These are phyloP conservation scores for Aramus guarauna DNA, from an alignment of 2,113 vertebrate species.

Conservation along the genomic window DNA sequence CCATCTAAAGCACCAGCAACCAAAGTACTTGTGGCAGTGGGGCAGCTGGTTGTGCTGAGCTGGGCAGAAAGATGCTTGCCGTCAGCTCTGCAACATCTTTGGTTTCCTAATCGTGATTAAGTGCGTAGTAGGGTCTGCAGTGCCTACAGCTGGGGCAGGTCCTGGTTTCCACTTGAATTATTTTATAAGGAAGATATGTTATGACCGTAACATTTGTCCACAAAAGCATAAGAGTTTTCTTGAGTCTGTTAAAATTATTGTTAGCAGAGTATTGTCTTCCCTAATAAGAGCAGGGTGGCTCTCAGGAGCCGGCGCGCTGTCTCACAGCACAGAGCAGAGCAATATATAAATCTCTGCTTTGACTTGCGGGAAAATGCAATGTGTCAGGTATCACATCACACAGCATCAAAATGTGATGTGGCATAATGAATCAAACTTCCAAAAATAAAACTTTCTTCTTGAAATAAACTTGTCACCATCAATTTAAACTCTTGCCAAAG, in stretches of 20 bases:
- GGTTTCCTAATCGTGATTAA: neutral
- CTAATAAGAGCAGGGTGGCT: neutral
- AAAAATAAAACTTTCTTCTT: constrained; percentile 18
- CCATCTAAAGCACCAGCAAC: neutral
- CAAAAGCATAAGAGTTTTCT: neutral
- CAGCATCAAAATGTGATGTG: neutral
- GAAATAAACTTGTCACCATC: constrained; percentile 7
- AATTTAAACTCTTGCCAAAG: neutral
- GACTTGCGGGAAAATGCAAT: neutral
- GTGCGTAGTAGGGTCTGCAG: neutral
- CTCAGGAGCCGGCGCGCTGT: neutral
- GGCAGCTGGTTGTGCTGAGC: neutral
- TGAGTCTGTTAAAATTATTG: neutral
- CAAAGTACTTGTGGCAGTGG: neutral
- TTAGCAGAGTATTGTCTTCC: neutral
- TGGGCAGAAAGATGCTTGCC: neutral
- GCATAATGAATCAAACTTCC: neutral
- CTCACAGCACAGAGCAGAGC: neutral
- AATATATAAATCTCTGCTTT: neutral
- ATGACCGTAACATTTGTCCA: neutral
- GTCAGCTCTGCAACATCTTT: neutral
- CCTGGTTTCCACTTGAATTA: neutral
- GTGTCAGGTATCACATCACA: neutral
- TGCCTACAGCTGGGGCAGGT: neutral
- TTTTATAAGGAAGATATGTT: neutral